Base-by-base conservation (phyloP, 2,888 invertebrate genomes). In the Cosmopolites sordidus region DNA sequence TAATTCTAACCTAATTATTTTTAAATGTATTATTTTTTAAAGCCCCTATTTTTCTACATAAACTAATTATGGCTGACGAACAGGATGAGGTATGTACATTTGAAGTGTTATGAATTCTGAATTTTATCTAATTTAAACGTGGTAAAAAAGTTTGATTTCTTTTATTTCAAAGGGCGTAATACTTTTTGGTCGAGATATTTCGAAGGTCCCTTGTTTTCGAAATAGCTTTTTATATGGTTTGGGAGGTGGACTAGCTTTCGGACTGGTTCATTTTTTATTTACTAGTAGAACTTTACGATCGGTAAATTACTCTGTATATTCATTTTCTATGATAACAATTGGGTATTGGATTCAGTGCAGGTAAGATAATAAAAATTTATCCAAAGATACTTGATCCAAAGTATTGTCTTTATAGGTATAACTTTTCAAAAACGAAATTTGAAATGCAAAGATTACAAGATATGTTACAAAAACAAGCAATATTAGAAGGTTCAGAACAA, bases 131-230 rank as follows among this genome's bases (percentile, higher is more conserved):
- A n/a, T n/a, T n/a, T n/a, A n/a, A n/a, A n/a, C n/a, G n/a, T n/a
- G n/a, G n/a, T 27, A 27, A 9, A 27, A 27, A 5, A 22, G 22
- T 22, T 37, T 37, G 3, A n/a, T n/a, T 37, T n/a, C 11, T 37
- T 37, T n/a, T 14, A n/a, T 22, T 75, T n/a, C 75, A 48, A 72
- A 84, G 83, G 75, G 79, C 27, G 60, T 85, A 4, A 68, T 78
- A 9, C 62, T 89, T 44, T 87, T 88, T 70, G 89, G 89, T 8
- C 77, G 83, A 61, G 86, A 89, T 72, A 69, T 89, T 16, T 75
- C 84, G 0, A 79, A 86, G 74, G 86, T 91, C 54, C 89, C 89
- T 1, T 92, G 92, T 72, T 90, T 89, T 70, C 79, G 88, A 57
- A 83, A 82, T 64, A 87, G 87, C 68, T 85, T 87, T 66, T 68